Percentiles rank a stretch among this genome's conserved stretches.
These are phyloP conservation scores for Metacarcinus magister DNA, from an alignment of 2,888 invertebrate species.

Conservation along the genomic window DNA sequence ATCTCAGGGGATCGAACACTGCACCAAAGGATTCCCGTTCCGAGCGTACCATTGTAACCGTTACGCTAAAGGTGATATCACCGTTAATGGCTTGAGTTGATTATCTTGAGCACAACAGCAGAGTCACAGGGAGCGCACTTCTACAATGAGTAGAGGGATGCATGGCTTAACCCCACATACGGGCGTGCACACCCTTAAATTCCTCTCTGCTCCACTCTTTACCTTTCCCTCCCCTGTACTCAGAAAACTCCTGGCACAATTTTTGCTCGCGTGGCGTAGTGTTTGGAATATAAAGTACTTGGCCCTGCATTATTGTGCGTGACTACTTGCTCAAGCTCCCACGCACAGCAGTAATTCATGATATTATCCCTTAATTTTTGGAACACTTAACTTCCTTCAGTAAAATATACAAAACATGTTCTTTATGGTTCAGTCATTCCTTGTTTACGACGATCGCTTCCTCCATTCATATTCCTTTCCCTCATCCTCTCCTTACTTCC, in stretches of 20 bases:
- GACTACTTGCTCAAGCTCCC: background rate
- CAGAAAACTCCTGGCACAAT: background rate
- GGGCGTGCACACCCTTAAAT: background rate
- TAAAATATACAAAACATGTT: background rate
- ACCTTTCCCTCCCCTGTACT: background rate
- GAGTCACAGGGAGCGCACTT: no score
- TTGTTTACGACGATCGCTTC: background rate
- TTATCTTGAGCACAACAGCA: no score
- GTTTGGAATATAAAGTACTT: background rate
- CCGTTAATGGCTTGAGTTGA: no score
- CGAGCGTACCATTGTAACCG: no score
- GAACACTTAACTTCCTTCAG: background rate
- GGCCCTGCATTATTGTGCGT: background rate
- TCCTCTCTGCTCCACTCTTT: background rate
- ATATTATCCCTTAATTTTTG: background rate
- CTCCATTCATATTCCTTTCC: background rate
- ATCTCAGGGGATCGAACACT: no score
- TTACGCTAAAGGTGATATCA: no score
- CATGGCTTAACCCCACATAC: no score
- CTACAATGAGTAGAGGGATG: no score
- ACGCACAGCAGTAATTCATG: background rate
- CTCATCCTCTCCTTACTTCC: background rate
- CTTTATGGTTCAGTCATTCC: background rate
- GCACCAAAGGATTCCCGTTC: no score
- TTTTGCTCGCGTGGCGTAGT: background rate